Percentiles rank a stretch among this genome's conserved stretches.
These are phyloP conservation scores for Alitta virens DNA, from an alignment of 2,888 invertebrate species.

Conservation along the genomic window DNA sequence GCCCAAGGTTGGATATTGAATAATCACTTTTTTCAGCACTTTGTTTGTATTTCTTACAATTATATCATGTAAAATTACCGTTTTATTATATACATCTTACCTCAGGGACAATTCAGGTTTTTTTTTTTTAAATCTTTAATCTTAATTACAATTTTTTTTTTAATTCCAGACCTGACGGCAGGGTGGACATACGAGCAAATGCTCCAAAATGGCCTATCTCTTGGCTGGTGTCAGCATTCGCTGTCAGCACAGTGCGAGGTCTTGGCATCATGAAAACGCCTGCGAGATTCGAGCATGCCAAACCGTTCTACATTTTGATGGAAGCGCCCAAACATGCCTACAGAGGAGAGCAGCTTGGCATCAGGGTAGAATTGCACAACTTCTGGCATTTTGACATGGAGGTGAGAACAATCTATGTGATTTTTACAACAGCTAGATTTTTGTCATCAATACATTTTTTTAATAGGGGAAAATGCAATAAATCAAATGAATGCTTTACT, in stretches of 20 bases:
- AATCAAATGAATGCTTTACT: not conserved
- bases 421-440: not conserved
- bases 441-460: not conserved
- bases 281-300: constrained; percentile 63
- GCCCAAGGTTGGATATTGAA: too few species aligned
- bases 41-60: too few species aligned
- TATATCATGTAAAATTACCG: too few species aligned
- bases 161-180: constrained; percentile 46
- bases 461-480: not conserved
- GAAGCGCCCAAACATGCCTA: constrained; percentile 82
- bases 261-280: constrained; percentile 82
- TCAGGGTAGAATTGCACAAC: constrained; percentile 90
- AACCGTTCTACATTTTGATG: constrained; percentile 85
- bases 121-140: too few species aligned
- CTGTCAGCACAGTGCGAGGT: constrained; percentile 81
- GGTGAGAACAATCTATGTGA: constrained; percentile 30
- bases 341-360: constrained; percentile 90
- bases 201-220: constrained; percentile 51
- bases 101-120: too few species aligned
- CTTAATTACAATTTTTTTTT: not conserved
- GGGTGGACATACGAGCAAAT: constrained; percentile 48
- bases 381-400: constrained; percentile 68
- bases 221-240: constrained; percentile 91
- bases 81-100: too few species aligned
- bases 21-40: too few species aligned